Base-by-base conservation (phyloP, 2,797 vertebrate species). In the Anabacerthia variegaticeps region DNA sequence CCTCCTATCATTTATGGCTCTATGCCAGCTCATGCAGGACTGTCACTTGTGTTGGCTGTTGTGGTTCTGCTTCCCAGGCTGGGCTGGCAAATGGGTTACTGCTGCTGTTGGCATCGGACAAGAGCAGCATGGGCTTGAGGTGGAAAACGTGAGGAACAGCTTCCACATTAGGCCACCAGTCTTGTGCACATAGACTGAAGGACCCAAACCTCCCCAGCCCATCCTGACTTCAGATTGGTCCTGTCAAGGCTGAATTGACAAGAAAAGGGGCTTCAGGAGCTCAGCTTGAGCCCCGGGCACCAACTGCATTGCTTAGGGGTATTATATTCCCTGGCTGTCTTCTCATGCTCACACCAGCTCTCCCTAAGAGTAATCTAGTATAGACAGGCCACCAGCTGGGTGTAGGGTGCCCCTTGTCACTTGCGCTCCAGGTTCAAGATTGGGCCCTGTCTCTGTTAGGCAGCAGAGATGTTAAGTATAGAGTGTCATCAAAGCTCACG, bases 1-100 rank as follows among this genome's bases (percentile, higher is more conserved):
- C 26, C 44, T 73, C 39, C 44, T 67, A 43, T 48, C 37, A 74
- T 51, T 75, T 34, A 18, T 1, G 4, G 24, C 19, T 66, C 46
- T 52, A 4, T 4, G 4, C 32, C 79, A 89, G 72, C n/a, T 26
- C 30, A 16, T 0, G 0, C 34, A 28, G 46, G 23, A 32, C 46
- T 66, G 28, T 12, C 23, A 13, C 32, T 69, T 79, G 14, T 66
- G 63, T 7, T 92, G 72, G 37, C 46, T 81, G 10, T 59, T 4
- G 1, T 10, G 36, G 43, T 19, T n/a, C 52, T 80, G 43, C 61
- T 88, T 92, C n/a, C 52, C 48, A 21, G 1, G 1, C 2, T 6
- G 21, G 46, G 48, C 18, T 88, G 2, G 0, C 2, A 2, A 12
- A n/a, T 15, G 4, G 0, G 0, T 58, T 69, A 7, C 16, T 62